phyloP scores from a whole-genome alignment of 2,113 vertebrate species.

The Pandion haliaetus region DNA sequence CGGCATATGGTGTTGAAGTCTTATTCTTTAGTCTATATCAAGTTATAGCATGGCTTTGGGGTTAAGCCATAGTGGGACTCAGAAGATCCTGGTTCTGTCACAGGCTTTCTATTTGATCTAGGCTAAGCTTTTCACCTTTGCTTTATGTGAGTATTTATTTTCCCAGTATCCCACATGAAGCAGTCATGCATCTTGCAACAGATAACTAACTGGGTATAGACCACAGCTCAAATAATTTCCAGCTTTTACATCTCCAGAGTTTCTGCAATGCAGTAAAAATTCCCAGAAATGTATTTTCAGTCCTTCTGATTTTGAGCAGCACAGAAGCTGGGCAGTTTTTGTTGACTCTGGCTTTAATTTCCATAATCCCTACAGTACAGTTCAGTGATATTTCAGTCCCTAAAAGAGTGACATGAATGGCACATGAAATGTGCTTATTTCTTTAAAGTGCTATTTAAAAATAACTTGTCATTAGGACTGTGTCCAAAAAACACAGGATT shows the following conservation, averaged over 20 bases:
- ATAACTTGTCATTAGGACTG: conserved; percentile 11
- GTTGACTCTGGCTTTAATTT: conserved; percentile 17
- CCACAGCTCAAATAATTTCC: neutral
- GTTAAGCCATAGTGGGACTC: neutral
- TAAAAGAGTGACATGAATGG: neutral
- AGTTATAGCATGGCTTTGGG: neutral
- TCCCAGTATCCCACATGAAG: neutral
- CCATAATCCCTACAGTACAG: neutral
- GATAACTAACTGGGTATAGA: neutral
- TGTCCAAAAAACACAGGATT: conserved; percentile 12
- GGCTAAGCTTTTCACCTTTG: neutral
- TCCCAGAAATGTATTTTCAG: neutral
- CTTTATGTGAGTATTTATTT: neutral
- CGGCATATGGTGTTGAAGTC: neutral
- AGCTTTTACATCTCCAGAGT: neutral
- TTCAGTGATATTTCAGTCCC: conserved; percentile 12
- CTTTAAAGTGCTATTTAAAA: conserved; percentile 37
- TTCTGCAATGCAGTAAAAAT: neutral
- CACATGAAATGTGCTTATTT: neutral
- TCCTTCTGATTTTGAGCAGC: neutral
- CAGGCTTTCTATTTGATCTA: neutral
- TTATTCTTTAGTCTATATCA: neutral
- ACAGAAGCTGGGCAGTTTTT: neutral
- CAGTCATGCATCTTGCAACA: neutral
- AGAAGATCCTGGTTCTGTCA: neutral